These are phyloP conservation scores for Alauda arvensis DNA, from an alignment of 2,797 vertebrate species.

Conservation along the genomic window DNA sequence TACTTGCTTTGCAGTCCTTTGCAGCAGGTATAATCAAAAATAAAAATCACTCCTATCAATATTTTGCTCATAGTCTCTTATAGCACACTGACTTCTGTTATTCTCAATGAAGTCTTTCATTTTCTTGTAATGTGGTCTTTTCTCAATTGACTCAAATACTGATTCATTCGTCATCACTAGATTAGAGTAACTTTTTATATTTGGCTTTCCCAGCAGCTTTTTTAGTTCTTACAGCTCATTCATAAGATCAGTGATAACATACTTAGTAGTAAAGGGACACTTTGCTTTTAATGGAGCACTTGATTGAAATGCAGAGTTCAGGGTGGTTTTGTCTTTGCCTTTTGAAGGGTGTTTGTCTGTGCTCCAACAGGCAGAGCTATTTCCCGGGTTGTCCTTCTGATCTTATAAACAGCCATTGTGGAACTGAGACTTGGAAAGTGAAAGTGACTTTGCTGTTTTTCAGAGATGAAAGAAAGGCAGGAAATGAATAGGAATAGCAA, in stretches of 20 bases:
- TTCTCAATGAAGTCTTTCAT: conserved; percentile 50
- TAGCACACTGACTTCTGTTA: conserved; percentile 6
- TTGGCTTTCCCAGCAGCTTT: conserved; percentile 61
- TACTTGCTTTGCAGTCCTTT: background rate
- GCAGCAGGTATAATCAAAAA: background rate
- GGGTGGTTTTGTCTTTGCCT: conserved; percentile 43
- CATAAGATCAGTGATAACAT: conserved; percentile 58
- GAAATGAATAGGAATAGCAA: conserved; percentile 31
- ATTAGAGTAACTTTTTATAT: conserved; percentile 68
- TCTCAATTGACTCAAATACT: conserved; percentile 58
- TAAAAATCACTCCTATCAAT: conserved; percentile 1
- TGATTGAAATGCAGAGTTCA: conserved; percentile 18
- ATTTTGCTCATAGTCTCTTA: background rate
- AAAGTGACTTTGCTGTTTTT: conserved; percentile 46
- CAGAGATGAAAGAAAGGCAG: conserved; percentile 30
- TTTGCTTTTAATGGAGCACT: conserved; percentile 35
- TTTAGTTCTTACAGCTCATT: conserved; percentile 66
- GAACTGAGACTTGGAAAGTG: conserved; percentile 50
- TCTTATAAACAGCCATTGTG: conserved; percentile 55
- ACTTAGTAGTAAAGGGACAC: conserved; percentile 25
- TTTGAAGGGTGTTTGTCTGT: conserved; percentile 45
- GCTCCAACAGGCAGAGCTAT: conserved; percentile 15
- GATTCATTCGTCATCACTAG: conserved; percentile 73
- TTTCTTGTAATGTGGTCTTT: conserved; percentile 44
- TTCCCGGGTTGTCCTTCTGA: conserved; percentile 27